A percentile compares a stretch with the other conserved stretches of the same genome.
Evolutionary conservation across 2,888 invertebrate species (phyloP).

Genomic region (Pseudococcus viburni): DNA sequence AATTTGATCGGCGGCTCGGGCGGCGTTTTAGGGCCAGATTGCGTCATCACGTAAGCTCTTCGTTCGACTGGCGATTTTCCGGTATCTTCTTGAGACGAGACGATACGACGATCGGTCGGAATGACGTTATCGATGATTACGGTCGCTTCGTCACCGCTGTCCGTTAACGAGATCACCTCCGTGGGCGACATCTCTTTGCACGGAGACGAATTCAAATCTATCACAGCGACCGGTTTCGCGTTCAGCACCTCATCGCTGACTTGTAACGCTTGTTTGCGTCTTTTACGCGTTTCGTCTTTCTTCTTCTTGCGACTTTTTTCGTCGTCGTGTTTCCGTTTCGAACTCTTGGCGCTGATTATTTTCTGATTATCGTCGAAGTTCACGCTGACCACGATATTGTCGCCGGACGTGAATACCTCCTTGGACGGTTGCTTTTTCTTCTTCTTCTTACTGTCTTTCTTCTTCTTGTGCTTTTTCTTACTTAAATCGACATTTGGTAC

Average conservation of each 20-base stretch:
- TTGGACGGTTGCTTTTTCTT: slow-evolving; percentile 76
- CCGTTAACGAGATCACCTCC: slow-evolving; percentile 86
- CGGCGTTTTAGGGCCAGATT: slow-evolving; percentile 81
- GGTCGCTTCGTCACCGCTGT: slow-evolving; percentile 76
- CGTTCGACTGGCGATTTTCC: not conserved
- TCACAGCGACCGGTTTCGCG: slow-evolving; percentile 86
- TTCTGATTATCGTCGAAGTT: slow-evolving; percentile 77
- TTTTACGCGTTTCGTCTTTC: slow-evolving; percentile 61
- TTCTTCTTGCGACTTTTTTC: slow-evolving; percentile 69
- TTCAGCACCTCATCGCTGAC: slow-evolving; percentile 71
- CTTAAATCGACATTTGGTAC: slow-evolving; percentile 74
- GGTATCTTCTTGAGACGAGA: slow-evolving; percentile 74
- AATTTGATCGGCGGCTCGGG: slow-evolving; percentile 73
- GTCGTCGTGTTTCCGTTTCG: slow-evolving; percentile 72
- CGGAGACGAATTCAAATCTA: slow-evolving; percentile 87
- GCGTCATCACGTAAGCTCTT: slow-evolving; percentile 55
- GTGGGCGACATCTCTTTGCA: slow-evolving; percentile 87
- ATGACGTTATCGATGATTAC: slow-evolving; percentile 33
- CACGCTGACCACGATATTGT: slow-evolving; percentile 93
- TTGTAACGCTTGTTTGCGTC: slow-evolving; percentile 69
- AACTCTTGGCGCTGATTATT: slow-evolving; percentile 68
- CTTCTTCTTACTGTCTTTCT: slow-evolving; percentile 72
- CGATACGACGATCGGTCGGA: not conserved
- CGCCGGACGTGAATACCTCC: slow-evolving; percentile 93
- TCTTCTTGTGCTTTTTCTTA: slow-evolving; percentile 74